phyloP scores from a whole-genome alignment of 1,140 invertebrate genomes.

The Gerris buenoi region DNA sequence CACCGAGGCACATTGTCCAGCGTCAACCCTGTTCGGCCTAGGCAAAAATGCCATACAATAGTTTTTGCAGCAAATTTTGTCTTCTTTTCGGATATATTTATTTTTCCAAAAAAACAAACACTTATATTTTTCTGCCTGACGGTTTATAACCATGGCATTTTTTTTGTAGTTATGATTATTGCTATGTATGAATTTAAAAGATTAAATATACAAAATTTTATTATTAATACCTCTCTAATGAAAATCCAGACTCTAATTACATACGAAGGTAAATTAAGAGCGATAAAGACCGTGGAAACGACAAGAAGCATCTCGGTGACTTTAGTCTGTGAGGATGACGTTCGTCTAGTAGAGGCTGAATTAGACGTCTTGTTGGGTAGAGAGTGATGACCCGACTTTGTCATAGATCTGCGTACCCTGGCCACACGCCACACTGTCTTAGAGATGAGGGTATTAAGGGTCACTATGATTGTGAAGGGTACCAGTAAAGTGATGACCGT shows the following conservation, averaged over 20 bases:
- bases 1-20: too few relatives aligned
- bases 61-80: too few relatives aligned
- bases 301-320: slow-evolving; percentile 68
- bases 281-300: slow-evolving; percentile 62
- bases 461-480: slow-evolving; percentile 50
- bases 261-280: slow-evolving; percentile 60
- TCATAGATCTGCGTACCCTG: slow-evolving; percentile 36
- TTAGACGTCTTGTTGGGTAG: not conserved
- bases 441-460: slow-evolving; percentile 53
- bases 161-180: too few relatives aligned
- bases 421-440: slow-evolving; percentile 42
- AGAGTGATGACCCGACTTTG: slow-evolving; percentile 17
- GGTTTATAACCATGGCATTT: too few relatives aligned
- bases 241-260: slow-evolving; percentile 41
- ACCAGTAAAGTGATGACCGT: slow-evolving; percentile 50
- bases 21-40: too few relatives aligned
- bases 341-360: not conserved
- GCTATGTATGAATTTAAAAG: too few relatives aligned
- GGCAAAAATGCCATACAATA: too few relatives aligned
- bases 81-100: too few relatives aligned
- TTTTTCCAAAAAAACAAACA: too few relatives aligned
- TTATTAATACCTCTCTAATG: slow-evolving; percentile 39
- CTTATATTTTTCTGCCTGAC: too few relatives aligned
- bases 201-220: too few relatives aligned
- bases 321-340: slow-evolving; percentile 40